Evolutionary conservation across 2,888 invertebrate species (phyloP).

Genomic region (Drosophila infuscata): DNA sequence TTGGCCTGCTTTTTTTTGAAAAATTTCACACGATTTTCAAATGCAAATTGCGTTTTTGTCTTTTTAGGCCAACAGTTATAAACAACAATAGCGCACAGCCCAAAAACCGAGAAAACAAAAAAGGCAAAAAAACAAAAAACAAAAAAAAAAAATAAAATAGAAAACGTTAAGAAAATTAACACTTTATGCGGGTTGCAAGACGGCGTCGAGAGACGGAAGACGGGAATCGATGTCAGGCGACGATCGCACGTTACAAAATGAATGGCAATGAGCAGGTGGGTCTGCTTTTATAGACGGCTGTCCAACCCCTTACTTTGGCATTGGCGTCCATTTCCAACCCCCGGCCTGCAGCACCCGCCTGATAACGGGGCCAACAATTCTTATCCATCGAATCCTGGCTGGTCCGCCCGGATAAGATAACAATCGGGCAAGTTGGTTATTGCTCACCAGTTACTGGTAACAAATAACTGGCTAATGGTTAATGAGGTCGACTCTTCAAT

Average conservation of each 20-base stretch:
- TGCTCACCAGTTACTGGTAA: conserved; percentile 21
- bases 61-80: conserved; percentile 46
- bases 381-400: conserved; percentile 61
- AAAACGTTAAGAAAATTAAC: conserved; percentile 51
- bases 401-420: conserved; percentile 72
- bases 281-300: conserved; percentile 72
- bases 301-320: conserved; percentile 29
- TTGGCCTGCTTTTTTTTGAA: conserved; percentile 62
- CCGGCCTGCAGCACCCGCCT: conserved; percentile 8
- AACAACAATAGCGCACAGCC: conserved; percentile 30
- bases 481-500: conserved; percentile 40
- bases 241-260: conserved; percentile 74
- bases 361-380: conserved; percentile 16
- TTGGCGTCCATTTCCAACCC: conserved; percentile 34
- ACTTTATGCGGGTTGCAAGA: conserved; percentile 73
- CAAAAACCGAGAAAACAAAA: conserved; percentile 25
- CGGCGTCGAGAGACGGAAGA: conserved; percentile 17
- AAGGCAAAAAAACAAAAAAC: conserved; percentile 10
- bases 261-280: conserved; percentile 77
- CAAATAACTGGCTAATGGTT: conserved; percentile 3
- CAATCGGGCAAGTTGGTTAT: conserved; percentile 31
- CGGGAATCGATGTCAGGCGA: conserved; percentile 29
- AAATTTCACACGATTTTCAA: conserved; percentile 75
- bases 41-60: conserved; percentile 70
- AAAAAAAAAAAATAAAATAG: conserved; percentile 6